Base-by-base conservation (phyloP, 2,797 vertebrate genomes). In the Scarus forsteni region DNA sequence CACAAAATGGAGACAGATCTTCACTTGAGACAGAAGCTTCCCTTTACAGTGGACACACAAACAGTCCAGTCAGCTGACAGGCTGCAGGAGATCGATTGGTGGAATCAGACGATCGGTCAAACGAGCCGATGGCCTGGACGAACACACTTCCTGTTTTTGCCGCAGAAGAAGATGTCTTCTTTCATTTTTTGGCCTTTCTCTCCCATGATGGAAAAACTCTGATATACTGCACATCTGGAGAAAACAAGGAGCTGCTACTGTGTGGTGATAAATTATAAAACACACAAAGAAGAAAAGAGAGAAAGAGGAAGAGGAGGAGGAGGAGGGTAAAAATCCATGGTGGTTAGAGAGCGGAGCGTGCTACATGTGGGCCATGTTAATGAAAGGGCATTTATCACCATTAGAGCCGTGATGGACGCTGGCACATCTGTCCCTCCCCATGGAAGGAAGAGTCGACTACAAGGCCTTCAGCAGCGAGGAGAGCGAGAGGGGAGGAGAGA, bases 321-420 rank as follows among this genome's bases (percentile, higher is more conserved):
- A 54, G 59, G n/a, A 40, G 19, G 63, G 34, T 10, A 16, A 62
- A 57, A 73, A 67, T 70, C 67, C 44, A 65, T 51, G 63, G 39
- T 0, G 0, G 75, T 39, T 56, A 51, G 44, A 63, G 60, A 27
- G 54, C 14, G 34, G 68, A 56, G 53, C 2, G 1, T 52, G 49
- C 46, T 66, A 72, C 48, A 61, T 62, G 78, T 61, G 45, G 60
- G 42, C 66, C 63, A 84, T 88, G 59, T 63, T 81, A 83, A 89
- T 87, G 84, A 85, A 66, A 76, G 62, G 62, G 60, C 71, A 92
- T 92, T 88, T 76, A 89, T 93, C 88, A 90, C 79, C 61, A 91
- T 91, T 92, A 91, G 70, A 54, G 69, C 58, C 54, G 63, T 86
- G 87, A 92, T 85, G 86, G 85, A 89, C 71, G 65, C 66, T 27